A percentile compares a stretch with the other conserved stretches of the same genome.
Conservation (phyloP, 2,888 invertebrate genomes). For the Temnothorax ravouxi region DNA sequence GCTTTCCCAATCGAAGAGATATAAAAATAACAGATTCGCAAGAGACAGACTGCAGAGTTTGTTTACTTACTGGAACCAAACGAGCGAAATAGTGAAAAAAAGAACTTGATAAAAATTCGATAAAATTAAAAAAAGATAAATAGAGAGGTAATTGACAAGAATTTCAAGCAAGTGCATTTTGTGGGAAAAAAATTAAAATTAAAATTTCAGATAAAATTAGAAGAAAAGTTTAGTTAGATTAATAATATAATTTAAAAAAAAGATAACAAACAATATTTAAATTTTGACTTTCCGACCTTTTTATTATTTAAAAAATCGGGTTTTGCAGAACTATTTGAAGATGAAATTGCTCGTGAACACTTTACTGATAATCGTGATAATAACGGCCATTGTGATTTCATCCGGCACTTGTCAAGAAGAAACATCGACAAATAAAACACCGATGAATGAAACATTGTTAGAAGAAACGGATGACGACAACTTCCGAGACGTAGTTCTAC, state of each 20-base stretch:
- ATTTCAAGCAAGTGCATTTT: background rate
- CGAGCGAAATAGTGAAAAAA: background rate
- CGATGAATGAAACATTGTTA: background rate
- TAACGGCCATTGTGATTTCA: conserved; percentile 8
- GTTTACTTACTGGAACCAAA: background rate
- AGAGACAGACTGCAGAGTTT: background rate
- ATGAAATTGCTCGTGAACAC: background rate
- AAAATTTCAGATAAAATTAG: background rate
- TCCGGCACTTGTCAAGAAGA: background rate
- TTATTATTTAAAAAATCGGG: background rate
- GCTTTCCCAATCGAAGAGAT: background rate
- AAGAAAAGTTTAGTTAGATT: background rate
- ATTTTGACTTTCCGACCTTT: background rate
- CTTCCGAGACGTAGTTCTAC: too few species aligned
- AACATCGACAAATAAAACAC: background rate
- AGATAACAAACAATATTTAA: background rate
- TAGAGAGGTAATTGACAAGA: background rate
- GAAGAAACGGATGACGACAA: background rate
- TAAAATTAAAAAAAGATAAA: background rate
- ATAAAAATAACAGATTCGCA: conserved; percentile 6
- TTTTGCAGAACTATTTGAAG: background rate
- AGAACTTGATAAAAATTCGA: background rate
- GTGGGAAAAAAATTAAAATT: background rate
- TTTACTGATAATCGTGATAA: conserved; percentile 22
- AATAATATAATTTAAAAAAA: background rate